These are phyloP conservation scores for Auanema sp. DNA, from an alignment of 2,888 invertebrate species.

Conservation along the genomic window DNA sequence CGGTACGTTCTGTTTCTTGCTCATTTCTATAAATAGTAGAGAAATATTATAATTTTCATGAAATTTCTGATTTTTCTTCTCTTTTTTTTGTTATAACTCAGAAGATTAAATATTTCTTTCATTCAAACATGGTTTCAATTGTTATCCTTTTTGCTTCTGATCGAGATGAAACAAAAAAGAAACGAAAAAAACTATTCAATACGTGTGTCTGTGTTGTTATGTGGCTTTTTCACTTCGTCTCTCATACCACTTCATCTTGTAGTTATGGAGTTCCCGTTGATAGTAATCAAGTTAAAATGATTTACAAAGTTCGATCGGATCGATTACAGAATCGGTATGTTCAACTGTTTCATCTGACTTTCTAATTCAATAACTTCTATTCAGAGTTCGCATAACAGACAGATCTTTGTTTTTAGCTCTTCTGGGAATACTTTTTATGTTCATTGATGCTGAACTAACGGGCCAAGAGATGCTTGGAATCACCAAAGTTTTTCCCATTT, in stretches of 20 bases:
- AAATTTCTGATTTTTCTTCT: slow-evolving; percentile 7
- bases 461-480: slow-evolving; percentile 48
- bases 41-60: slow-evolving; percentile 14
- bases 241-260: slow-evolving; percentile 9
- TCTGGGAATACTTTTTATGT: slow-evolving; percentile 57
- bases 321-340: slow-evolving; percentile 34
- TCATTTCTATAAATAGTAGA: slow-evolving; percentile 7
- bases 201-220: no score
- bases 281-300: slow-evolving; percentile 59
- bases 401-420: slow-evolving; percentile 44
- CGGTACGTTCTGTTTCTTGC: slow-evolving; percentile 27
- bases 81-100: background rate
- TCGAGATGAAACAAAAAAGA: no score
- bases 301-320: slow-evolving; percentile 60
- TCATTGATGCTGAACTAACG: slow-evolving; percentile 59
- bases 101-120: no score
- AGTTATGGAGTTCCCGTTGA: slow-evolving; percentile 62
- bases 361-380: slow-evolving; percentile 10
- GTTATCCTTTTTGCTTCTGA: no score
- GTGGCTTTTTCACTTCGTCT: no score
- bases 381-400: slow-evolving; percentile 39
- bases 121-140: no score
- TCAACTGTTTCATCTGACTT: slow-evolving; percentile 22
- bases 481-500: slow-evolving; percentile 11
- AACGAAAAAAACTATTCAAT: no score